Evolutionary conservation across 2,888 invertebrate species (phyloP).

Genomic region (Hemaris fuciformis): DNA sequence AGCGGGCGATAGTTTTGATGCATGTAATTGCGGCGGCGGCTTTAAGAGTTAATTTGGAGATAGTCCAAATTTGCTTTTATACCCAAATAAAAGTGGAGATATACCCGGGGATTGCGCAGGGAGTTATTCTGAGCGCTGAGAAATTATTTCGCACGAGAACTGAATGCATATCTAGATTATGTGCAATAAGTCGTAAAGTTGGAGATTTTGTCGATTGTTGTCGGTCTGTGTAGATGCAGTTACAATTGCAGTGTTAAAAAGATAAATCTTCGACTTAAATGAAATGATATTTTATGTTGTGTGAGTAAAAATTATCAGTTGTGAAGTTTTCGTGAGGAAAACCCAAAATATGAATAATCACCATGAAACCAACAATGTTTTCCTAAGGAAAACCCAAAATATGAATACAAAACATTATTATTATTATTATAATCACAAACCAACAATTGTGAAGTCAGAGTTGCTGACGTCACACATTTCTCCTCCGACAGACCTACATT

Average conservation of each 20-base stretch:
- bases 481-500: no score
- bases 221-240: not conserved
- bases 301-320: no score
- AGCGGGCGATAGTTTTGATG: conserved; percentile 51
- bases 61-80: conserved; percentile 69
- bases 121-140: not conserved
- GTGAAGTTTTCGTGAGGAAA: no score
- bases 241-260: not conserved
- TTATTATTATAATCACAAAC: no score
- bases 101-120: conserved; percentile 21
- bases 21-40: conserved; percentile 61
- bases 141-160: not conserved
- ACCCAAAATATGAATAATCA: no score
- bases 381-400: no score
- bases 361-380: no score
- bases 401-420: no score
- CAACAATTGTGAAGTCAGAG: no score
- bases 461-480: no score
- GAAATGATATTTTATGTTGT: no score
- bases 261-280: not conserved
- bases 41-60: conserved; percentile 76
- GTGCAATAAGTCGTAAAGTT: not conserved
- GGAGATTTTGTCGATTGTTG: not conserved
- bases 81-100: conserved; percentile 62
- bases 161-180: not conserved